Evolutionary conservation across 2,888 invertebrate species (phyloP), one percentile per base, ranked within the genome.

Genomic region (Netelia fuscicornis): DNA sequence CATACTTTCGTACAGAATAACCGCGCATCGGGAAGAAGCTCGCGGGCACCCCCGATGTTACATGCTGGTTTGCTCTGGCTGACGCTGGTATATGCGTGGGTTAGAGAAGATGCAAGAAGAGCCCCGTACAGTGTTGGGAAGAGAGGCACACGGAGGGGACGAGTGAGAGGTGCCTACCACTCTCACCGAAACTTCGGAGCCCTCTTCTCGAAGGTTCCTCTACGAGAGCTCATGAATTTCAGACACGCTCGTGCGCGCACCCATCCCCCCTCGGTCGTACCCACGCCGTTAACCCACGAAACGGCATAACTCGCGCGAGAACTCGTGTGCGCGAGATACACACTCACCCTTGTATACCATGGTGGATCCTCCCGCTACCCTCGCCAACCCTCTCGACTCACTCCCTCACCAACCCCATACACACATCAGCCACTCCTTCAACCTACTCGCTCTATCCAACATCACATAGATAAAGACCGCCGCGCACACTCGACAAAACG

Each of bases 151-250:
- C 20, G 42, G 75, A 17, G 44, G 48, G 48, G n/a, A 10, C 56
- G 44, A 44, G 71, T 9, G 79, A 44, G 65, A 44, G 77, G 64
- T 56, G 67, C 74, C 80, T 76, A 72, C 64, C 76, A 70, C 67
- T 77, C 83, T 76, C 77, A 44, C 74, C 70, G 71, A 87, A 87
- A 86, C 84, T 87, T 86, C 79, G 68, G 65, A 85, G 67, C 71
- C 82, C 84, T 80, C 75, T 80, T 78, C 62, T 62, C 67, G 75
- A 75, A 85, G 70, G 75, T 72, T 81, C 67, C 81, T 62, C 60
- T 84, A 37, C 48, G 79, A 80, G 80, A 89, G 72, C 89, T 89
- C 89, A 89, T 90, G 89, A 89, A 89, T 89, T 89, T 90, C 88
- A 88, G 87, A 89, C 88, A 87, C 86, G 86, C 85, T 83, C 83